These are phyloP conservation scores for Larimichthys polyactis DNA, from an alignment of 2,113 vertebrate genomes.

Conservation along the genomic window DNA sequence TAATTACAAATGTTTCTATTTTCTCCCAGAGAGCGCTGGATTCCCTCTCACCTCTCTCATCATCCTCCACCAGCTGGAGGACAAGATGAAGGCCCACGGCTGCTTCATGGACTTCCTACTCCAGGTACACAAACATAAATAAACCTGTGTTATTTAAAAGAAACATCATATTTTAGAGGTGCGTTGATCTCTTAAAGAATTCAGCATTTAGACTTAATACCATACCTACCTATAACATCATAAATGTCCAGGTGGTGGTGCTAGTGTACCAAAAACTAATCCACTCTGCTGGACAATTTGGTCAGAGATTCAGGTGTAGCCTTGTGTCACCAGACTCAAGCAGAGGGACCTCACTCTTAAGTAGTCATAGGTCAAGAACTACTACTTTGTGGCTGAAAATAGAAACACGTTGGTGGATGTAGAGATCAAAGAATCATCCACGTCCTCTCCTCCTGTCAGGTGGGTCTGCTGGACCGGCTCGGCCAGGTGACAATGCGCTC, in stretches of 20 bases:
- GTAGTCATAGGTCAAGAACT: too few species aligned
- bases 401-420: background rate
- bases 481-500: constrained; percentile 82
- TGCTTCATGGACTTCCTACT: constrained; percentile 95
- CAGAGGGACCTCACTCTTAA: too few species aligned
- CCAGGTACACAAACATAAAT: constrained; percentile 82
- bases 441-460: constrained; percentile 75
- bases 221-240: too few species aligned
- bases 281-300: background rate
- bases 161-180: background rate
- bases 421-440: background rate
- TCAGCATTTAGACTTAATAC: too few species aligned
- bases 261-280: background rate
- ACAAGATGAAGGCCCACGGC: constrained; percentile 97
- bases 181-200: too few species aligned
- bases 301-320: background rate
- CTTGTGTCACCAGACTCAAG: too few species aligned
- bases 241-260: background rate
- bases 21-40: constrained; percentile 88
- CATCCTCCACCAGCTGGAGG: constrained; percentile 96
- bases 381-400: too few species aligned
- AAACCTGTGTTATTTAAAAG: background rate
- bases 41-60: constrained; percentile 95
- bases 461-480: constrained; percentile 89
- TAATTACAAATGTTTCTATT: background rate